phyloP scores from a whole-genome alignment of 2,113 vertebrate genomes.

The Alces alces region DNA sequence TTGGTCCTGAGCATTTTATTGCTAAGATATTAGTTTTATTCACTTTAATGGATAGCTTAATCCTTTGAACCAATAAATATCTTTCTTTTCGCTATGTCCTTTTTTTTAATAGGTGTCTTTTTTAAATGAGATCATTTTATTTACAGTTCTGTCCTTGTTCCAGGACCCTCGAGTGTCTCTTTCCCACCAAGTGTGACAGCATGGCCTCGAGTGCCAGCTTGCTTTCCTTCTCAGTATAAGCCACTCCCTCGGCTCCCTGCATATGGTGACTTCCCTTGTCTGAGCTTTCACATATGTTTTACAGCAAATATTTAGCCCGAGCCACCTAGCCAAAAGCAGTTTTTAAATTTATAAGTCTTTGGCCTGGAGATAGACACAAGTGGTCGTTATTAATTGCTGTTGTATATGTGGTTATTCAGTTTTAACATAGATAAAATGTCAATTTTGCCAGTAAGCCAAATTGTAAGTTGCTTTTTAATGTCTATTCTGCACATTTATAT shows the following conservation, averaged over 20 bases:
- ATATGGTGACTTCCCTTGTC: slow-evolving; percentile 57
- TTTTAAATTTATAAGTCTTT: slow-evolving; percentile 38
- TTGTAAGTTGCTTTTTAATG: slow-evolving; percentile 32
- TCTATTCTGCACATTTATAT: not conserved
- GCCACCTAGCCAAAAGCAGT: slow-evolving; percentile 11
- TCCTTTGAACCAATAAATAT: slow-evolving; percentile 48
- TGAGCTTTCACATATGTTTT: slow-evolving; percentile 21
- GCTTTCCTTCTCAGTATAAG: slow-evolving; percentile 51
- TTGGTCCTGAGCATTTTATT: slow-evolving; percentile 78
- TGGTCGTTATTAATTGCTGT: not conserved
- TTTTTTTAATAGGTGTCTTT: slow-evolving; percentile 55
- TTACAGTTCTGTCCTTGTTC: slow-evolving; percentile 70
- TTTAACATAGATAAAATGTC: slow-evolving; percentile 40
- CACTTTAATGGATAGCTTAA: slow-evolving; percentile 48
- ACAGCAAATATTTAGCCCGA: slow-evolving; percentile 4
- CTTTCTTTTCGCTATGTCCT: slow-evolving; percentile 44
- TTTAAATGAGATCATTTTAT: slow-evolving; percentile 58
- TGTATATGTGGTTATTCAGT: slow-evolving; percentile 4
- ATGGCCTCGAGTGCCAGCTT: slow-evolving; percentile 37
- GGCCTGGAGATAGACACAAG: slow-evolving; percentile 37
- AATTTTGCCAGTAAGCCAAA: not conserved
- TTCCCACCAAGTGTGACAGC: slow-evolving; percentile 64
- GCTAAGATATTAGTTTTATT: slow-evolving; percentile 26
- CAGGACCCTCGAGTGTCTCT: slow-evolving; percentile 67
- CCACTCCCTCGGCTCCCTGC: slow-evolving; percentile 64